Base-by-base conservation (phyloP, 2,113 vertebrate genomes). In the Strix aluco region DNA sequence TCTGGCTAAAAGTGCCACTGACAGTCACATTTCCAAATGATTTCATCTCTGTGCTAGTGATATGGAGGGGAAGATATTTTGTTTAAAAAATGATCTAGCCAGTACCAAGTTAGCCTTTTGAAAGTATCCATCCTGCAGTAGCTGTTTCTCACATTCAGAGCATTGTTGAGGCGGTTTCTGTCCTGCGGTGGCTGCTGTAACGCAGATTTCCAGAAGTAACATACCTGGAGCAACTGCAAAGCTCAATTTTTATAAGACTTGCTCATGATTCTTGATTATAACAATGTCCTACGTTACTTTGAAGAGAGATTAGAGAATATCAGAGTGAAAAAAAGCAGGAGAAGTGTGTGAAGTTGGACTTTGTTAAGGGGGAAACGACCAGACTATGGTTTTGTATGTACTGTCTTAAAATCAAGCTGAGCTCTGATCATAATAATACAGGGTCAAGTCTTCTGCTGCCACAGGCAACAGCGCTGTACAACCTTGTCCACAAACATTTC, bases 81-180 rank as follows among this genome's bases (percentile, higher is more conserved):
- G 25, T 51, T 69, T 62, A n/a, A 46, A 91, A 92, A 74, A 51
- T 61, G 0, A 29, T 61, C 27, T 66, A 86, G 21, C 27, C 30
- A 54, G 21, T 81, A 34, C n/a, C 27, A 65, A 30, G 54, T 57
- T 77, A 87, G 44, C 49, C n/a, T 47, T 86, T 67, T 63, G 65
- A 55, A 84, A 55, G 51, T 30, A 54, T 61, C 29, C 7, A 4
- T 47, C 42, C 32, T 75, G 47, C 67, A 51, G 51, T 30, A 79
- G 55, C 59, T 88, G 11, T 75, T 93, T 81, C 62, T 90, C 92
- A 54, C 70, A 85, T 72, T 81, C 11, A 23, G 51, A 92, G 36
- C 7, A 17, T 17, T 0, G 0, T 36, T 77, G 49, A 46, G 47
- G 26, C 27, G 13, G 27, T 80, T 75, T 62, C 58, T 92, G 15